Evolutionary conservation across 2,888 invertebrate genomes (phyloP), one percentile per base, ranked within the genome.

Genomic region (Himalopsyche anomala): DNA sequence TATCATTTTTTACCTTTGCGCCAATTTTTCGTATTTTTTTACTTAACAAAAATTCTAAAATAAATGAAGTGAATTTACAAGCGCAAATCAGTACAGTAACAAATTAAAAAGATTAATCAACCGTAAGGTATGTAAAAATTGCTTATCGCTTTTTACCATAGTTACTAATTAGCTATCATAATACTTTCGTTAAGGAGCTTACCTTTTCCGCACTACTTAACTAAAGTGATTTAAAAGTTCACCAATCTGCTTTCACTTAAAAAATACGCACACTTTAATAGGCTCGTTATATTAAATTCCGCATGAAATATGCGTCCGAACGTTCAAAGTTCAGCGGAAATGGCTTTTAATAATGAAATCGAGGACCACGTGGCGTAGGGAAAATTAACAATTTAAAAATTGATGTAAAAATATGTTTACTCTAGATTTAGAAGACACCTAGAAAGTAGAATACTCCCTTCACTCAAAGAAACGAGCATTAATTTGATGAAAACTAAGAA

Each of bases 221-320:
- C 74, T 74, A 74, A 74, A 74, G 74, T 80, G 82, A 85, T 85
- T 83, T 83, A 81, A 82, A 86, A 86, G 83, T 86, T 86, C 69
- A 84, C 62, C 84, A 84, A 84, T 86, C 80, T 74, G 79, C 84
- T 84, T 84, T 86, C 86, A 84, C 83, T 86, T 83, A 79, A 83
- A 83, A 86, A 86, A 86, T 84, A 84, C 82, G 86, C 86, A 86
- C 79, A 81, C 86, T 83, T 86, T 86, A 86, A 86, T 84, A 79
- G 84, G 51, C 86, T 86, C 86, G 86, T 86, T 86, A 86, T 86
- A 86, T 86, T 86, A 86, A 86, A 86, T 86, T 86, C 82, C 82
- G 80, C 54, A 86, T 86, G 86, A 86, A 86, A 84, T 86, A 86
- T 84, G 84, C 84, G 83, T 86, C 84, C 86, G 83, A 83, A 83